Evolutionary conservation across 2,113 vertebrate genomes (phyloP), one percentile per base, ranked within the genome.

Genomic region (Gymnorhina tibicen): DNA sequence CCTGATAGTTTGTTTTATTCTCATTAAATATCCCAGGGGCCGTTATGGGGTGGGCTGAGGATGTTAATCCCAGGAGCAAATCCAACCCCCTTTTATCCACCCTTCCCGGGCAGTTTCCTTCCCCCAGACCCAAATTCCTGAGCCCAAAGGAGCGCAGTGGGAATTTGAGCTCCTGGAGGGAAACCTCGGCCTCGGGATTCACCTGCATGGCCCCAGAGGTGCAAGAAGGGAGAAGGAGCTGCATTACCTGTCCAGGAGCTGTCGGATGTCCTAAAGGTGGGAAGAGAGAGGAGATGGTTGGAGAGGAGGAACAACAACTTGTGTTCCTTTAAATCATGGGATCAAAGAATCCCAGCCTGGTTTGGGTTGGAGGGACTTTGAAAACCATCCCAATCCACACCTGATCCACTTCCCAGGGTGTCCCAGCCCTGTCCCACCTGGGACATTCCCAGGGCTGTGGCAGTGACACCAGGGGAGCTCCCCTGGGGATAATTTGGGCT

Each of bases 111-210:
- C 24, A 3, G 10, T 58, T 56, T 13, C 12, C 17, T n/a, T 10
- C 14, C 78, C 50, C 30, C 10, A 2, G 24, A 20, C 24, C 8
- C 75, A 16, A 63, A 2, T 16, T 53, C 44, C n/a, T 2, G 19
- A 32, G 32, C 37, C 59, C 5, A 1, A 16, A 28, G 49, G 10
- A 63, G 23, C 6, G 0, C 15, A 3, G 39, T 2, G 58, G 26
- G 33, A 32, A 19, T 35, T 20, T 10, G 42, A 47, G 41, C 33
- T 32, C 27, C 73, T 11, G n/a, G 58, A 23, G 19, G 58, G 53
- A 39, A 56, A 56, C 4, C 62, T n/a, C 4, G 0, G 10, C 17
- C 67, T 67, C 23, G 3, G 69, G 47, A 33, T 47, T 41, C 26
- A 10, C 50, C 77, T 21, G 10, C 11, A 8, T 1, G 26, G 5